A percentile compares a stretch with the other conserved stretches of the same genome.
Conservation (phyloP, 2,797 vertebrate genomes). For the Nasua narica region DNA sequence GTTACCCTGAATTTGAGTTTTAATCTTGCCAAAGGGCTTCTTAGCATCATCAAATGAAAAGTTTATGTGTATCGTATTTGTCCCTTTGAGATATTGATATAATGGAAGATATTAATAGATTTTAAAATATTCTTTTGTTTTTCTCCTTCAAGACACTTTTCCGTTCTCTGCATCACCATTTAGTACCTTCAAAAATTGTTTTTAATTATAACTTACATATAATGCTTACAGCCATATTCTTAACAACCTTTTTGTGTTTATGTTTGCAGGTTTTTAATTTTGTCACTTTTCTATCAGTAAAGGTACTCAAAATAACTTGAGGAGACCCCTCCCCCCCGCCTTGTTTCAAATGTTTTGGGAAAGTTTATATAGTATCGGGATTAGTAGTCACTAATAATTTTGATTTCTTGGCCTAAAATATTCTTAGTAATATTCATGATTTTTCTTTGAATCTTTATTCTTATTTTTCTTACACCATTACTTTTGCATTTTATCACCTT, state of each 20-base stretch:
- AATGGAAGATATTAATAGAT: background rate
- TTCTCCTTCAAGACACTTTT: background rate
- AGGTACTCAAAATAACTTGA: background rate
- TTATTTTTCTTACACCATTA: background rate
- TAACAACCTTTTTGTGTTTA: background rate
- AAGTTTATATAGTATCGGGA: background rate
- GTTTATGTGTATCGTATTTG: background rate
- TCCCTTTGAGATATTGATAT: background rate
- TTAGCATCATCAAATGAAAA: background rate
- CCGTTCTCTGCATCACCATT: background rate
- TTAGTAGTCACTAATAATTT: background rate
- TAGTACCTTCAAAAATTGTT: background rate
- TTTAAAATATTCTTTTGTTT: background rate
- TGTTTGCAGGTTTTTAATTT: background rate
- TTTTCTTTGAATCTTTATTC: background rate
- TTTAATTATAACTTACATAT: background rate
- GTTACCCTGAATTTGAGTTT: background rate
- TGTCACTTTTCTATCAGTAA: background rate
- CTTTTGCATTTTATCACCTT: background rate
- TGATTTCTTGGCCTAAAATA: background rate
- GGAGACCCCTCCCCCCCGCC: fast-evolving
- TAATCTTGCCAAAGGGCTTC: background rate
- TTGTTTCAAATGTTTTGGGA: background rate
- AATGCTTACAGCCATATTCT: background rate
- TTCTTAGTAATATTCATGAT: background rate